phyloP scores from a whole-genome alignment of 1,140 invertebrate species.

The Ips nitidus region DNA sequence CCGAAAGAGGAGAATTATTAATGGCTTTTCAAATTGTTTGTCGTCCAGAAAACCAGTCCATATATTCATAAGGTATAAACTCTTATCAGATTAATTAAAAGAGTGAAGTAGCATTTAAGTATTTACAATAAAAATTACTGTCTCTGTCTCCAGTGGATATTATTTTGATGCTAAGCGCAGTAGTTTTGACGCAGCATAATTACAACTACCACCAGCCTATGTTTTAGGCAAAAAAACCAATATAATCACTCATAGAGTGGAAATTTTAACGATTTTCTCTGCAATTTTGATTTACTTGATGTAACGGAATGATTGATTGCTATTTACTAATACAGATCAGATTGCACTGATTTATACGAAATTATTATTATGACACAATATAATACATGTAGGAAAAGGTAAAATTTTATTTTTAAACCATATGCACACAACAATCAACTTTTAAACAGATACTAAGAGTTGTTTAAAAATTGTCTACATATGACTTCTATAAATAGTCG shows the following conservation, averaged over 20 bases:
- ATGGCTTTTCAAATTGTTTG: no score
- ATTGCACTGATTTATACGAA: not conserved
- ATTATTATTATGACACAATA: not conserved
- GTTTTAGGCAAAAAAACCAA: no score
- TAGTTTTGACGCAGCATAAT: no score
- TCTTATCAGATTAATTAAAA: no score
- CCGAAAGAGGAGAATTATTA: not conserved
- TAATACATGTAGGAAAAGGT: not conserved
- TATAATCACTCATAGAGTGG: no score
- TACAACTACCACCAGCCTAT: no score
- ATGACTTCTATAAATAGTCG: conserved; percentile 22
- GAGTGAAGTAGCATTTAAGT: no score
- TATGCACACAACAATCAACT: not conserved
- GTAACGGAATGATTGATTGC: not conserved
- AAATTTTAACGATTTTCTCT: not conserved
- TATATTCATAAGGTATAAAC: no score
- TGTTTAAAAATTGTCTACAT: conserved; percentile 8
- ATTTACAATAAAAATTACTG: no score
- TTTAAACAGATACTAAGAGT: not conserved
- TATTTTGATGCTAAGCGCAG: no score
- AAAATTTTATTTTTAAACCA: not conserved
- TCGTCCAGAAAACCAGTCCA: no score
- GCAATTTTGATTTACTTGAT: not conserved
- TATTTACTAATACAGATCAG: not conserved
- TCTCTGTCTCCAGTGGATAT: no score